Base-by-base conservation (phyloP, 2,888 invertebrate genomes). In the Eupelmus urozonus region DNA sequence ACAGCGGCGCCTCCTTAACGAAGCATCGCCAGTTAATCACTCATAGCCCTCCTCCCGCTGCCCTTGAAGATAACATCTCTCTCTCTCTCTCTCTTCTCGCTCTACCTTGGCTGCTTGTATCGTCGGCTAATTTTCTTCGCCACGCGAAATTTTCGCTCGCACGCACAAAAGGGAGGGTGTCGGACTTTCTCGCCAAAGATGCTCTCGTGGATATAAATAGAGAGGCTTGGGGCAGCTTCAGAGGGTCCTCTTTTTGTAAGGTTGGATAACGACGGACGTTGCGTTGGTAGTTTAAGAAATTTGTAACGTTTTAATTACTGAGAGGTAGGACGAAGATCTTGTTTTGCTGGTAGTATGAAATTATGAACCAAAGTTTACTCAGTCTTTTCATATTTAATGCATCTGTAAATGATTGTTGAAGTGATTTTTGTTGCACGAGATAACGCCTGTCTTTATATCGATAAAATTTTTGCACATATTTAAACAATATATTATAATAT, bases 281-380 rank as follows among this genome's bases (percentile, higher is more conserved):
- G 53, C 55, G 16, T 55, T n/a, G 55, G 16, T 72, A 53, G 63
- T 62, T 72, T 72, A 34, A 53, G 29, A 72, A 53, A 53, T 53
- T 25, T 72, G 40, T 42, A 72, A 69, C 11, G 18, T 53, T 40
- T 42, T 63, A 72, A 72, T 72, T 72, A 42, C 29, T 49, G 18
- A 9, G n/a, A 9, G 34, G 34, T 34, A 34, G 9, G 34, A 34
- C n/a, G n/a, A n/a, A n/a, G n/a, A n/a, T n/a, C n/a, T n/a, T n/a
- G n/a, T n/a, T n/a, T n/a, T n/a, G n/a, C n/a, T n/a, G n/a, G n/a
- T n/a, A n/a, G n/a, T n/a, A n/a, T n/a, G n/a, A n/a, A n/a, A n/a
- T n/a, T n/a, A n/a, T n/a, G n/a, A n/a, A n/a, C n/a, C n/a, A n/a
- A n/a, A n/a, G n/a, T n/a, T n/a, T n/a, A n/a, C n/a, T n/a, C n/a